Evolutionary conservation across 2,113 vertebrate species (phyloP), one percentile per base, ranked within the genome.

Genomic region (Eurypyga helias): DNA sequence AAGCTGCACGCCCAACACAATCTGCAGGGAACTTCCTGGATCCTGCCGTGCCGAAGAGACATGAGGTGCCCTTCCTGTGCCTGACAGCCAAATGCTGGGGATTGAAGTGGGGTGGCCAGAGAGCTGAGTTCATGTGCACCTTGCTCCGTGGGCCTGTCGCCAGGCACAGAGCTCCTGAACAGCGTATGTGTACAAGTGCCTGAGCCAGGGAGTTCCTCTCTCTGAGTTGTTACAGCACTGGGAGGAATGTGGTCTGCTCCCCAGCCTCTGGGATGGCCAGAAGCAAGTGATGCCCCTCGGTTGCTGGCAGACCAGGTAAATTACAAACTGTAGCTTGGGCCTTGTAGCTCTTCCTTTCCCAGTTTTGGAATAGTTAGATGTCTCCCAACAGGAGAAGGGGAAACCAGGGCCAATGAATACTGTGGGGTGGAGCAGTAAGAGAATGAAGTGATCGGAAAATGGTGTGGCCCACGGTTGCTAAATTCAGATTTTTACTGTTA

Each of bases 71-170:
- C 48, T 67, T 92, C 64, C 46, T 55, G 11, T 41, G 43, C 31
- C 51, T 0, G 0, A 33, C 52, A 87, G 36, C 29, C 41, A 70
- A 24, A 13, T 62, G 31, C 48, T 0, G 0, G 66, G 28, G 34
- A n/a, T 17, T 25, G 38, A 36, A 43, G 14, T 10, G 28, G 2
- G 11, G 43, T 49, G 61, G 61, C 38, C 4, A 1, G 67, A 72
- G 46, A 49, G 45, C 83, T 76, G 51, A 62, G 65, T 12, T 38
- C 4, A 0, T 0, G 0, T 24, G 41, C 11, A 11, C 28, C 67
- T 11, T 0, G 0, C 57, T 0, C 0, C 2, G 0, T 10, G 73
- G 52, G 25, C 46, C 45, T 31, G 28, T 38, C 2, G 0, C 25
- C n/a, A 41, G 45, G 54, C 1, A 0, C 21, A 48, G 45, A 43